A percentile compares a stretch with the other conserved stretches of the same genome.
phyloP scores from a whole-genome alignment of 2,888 invertebrate genomes.

The Sympetrum striolatum region DNA sequence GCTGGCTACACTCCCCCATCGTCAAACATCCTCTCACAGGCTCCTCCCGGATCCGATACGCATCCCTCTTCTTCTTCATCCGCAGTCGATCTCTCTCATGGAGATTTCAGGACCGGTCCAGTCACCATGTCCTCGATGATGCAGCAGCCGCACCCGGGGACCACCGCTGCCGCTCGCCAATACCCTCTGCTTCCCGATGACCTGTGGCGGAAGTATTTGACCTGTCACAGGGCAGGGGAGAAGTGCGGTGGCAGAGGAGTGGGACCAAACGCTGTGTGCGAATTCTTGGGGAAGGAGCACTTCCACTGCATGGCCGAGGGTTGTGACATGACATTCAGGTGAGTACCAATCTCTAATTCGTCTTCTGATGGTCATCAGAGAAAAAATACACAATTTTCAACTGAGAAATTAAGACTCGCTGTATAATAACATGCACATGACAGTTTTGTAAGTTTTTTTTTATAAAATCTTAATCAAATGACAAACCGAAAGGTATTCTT shows the following conservation, averaged over 20 bases:
- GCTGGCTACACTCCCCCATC: constrained; percentile 2
- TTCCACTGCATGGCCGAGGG: constrained; percentile 84
- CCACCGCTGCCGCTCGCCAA: not conserved
- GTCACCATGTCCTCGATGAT: constrained; percentile 3
- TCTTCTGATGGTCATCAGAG: too few species aligned
- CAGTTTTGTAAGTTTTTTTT: too few species aligned
- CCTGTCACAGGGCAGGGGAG: constrained; percentile 59
- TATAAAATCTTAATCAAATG: too few species aligned
- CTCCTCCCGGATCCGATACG: not conserved
- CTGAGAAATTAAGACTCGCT: too few species aligned
- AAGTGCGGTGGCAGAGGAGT: constrained; percentile 56
- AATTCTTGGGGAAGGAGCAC: constrained; percentile 78
- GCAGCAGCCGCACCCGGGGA: not conserved
- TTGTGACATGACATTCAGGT: constrained; percentile 77
- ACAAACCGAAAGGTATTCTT: too few species aligned
- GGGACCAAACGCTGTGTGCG: constrained; percentile 60
- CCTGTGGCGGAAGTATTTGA: constrained; percentile 66
- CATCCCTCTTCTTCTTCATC: not conserved
- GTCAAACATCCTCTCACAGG: not conserved
- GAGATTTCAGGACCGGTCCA: constrained; percentile 5
- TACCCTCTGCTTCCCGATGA: constrained; percentile 59
- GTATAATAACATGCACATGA: too few species aligned
- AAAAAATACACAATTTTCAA: too few species aligned
- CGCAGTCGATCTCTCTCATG: constrained; percentile 23
- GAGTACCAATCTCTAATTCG: constrained; percentile 52